A percentile compares a stretch with the other conserved stretches of the same genome.
phyloP scores from a whole-genome alignment of 1,140 invertebrate species.

The Hirudo medicinalis region DNA sequence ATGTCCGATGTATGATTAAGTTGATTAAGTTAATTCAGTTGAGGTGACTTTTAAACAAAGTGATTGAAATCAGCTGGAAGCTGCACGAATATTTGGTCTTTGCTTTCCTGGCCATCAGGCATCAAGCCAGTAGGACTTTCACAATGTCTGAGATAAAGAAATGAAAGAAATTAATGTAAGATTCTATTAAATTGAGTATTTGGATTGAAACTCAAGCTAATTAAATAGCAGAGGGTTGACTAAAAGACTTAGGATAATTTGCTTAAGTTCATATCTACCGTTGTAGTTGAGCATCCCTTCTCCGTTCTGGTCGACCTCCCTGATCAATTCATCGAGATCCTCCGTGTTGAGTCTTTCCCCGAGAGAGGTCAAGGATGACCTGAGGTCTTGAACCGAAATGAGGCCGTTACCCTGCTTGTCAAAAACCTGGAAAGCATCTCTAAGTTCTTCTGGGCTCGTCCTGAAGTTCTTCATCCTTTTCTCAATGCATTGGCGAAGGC shows the following conservation, averaged over 20 bases:
- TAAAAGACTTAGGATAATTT: background rate
- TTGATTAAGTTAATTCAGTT: too few relatives aligned
- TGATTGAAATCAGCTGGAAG: too few relatives aligned
- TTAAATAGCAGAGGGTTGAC: too few relatives aligned
- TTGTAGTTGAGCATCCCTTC: constrained; percentile 25
- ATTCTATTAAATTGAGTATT: too few relatives aligned
- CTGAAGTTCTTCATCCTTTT: constrained; percentile 14
- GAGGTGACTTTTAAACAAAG: too few relatives aligned
- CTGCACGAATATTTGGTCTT: too few relatives aligned
- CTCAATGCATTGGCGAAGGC: constrained; percentile 7
- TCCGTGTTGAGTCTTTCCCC: constrained; percentile 21
- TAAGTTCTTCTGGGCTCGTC: constrained; percentile 17
- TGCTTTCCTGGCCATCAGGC: background rate
- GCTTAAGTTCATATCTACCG: constrained; percentile 16
- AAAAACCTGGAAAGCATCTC: constrained; percentile 22
- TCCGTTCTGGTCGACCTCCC: constrained; percentile 24
- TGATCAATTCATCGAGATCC: constrained; percentile 22
- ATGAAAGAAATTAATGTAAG: too few relatives aligned
- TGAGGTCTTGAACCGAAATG: constrained; percentile 21
- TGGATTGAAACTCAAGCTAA: background rate
- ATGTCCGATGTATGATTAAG: too few relatives aligned
- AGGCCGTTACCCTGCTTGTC: constrained; percentile 22
- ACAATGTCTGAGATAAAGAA: background rate
- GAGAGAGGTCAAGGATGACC: constrained; percentile 20
- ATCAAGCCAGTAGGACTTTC: background rate